phyloP scores from a whole-genome alignment of 2,888 invertebrate species.

The Neuroscelio doddi region DNA sequence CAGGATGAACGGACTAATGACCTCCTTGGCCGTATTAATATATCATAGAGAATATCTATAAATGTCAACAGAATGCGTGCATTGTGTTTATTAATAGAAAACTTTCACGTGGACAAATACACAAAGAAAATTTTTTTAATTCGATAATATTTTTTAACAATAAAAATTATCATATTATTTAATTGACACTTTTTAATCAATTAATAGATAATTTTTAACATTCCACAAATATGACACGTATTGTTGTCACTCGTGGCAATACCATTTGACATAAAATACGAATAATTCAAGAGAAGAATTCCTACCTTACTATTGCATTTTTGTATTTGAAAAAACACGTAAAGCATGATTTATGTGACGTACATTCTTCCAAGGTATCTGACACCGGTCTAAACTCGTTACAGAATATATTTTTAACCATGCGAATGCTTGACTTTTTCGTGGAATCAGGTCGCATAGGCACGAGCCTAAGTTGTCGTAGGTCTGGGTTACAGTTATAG shows the following conservation, averaged over 20 bases:
- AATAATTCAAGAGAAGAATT: background rate
- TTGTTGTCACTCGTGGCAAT: background rate
- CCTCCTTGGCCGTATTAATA: slow-evolving; percentile 9
- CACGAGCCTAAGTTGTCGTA: slow-evolving; percentile 14
- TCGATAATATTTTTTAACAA: too few species aligned
- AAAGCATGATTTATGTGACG: slow-evolving; percentile 1
- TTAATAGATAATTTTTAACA: too few species aligned
- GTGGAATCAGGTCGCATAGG: slow-evolving; percentile 9
- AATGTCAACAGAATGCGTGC: background rate
- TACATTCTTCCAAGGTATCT: background rate
- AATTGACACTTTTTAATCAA: too few species aligned
- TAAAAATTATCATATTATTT: too few species aligned
- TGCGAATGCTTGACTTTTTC: background rate
- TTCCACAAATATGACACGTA: too few species aligned
- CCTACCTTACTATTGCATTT: background rate
- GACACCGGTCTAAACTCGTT: slow-evolving; percentile 4
- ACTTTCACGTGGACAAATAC: too few species aligned
- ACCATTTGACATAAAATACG: background rate
- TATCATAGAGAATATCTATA: background rate
- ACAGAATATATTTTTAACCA: slow-evolving; percentile 10
- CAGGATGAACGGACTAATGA: slow-evolving; percentile 13
- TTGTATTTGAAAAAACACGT: background rate
- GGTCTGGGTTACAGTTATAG: slow-evolving; percentile 23
- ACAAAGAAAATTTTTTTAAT: too few species aligned
- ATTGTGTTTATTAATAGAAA: slow-evolving; percentile 4